Evolutionary conservation across 2,113 vertebrate genomes (phyloP).

Genomic region (Odontophorus gujanensis): DNA sequence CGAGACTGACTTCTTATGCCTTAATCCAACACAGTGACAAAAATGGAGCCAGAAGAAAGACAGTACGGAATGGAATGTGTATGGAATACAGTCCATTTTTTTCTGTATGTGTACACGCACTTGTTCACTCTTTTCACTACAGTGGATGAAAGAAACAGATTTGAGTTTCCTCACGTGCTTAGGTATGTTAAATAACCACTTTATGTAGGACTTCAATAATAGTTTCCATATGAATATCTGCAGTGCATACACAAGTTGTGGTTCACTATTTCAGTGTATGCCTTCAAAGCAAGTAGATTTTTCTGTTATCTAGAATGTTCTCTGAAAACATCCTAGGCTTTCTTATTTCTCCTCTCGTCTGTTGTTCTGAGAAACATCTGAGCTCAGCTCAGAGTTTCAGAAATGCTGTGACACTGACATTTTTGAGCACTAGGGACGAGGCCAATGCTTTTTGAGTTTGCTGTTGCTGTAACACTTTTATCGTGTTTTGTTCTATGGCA

Average conservation of each 20-base stretch:
- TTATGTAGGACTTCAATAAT: background rate
- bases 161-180: background rate
- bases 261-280: background rate
- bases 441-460: background rate
- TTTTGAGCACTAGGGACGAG: slow-evolving; percentile 37
- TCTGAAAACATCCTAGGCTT: background rate
- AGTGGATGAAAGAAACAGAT: background rate
- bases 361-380: background rate
- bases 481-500: background rate
- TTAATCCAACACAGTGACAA: background rate
- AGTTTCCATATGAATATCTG: background rate
- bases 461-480: background rate
- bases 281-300: background rate
- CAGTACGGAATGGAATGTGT: background rate
- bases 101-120: background rate
- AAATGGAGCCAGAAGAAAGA: background rate
- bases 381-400: background rate
- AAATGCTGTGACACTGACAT: background rate
- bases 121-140: background rate
- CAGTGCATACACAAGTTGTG: background rate
- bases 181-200: background rate
- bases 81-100: background rate
- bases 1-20: background rate
- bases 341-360: background rate
- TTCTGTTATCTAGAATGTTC: background rate